Base-by-base conservation (phyloP, 2,888 invertebrate genomes). In the Chrysolina oricalcia region DNA sequence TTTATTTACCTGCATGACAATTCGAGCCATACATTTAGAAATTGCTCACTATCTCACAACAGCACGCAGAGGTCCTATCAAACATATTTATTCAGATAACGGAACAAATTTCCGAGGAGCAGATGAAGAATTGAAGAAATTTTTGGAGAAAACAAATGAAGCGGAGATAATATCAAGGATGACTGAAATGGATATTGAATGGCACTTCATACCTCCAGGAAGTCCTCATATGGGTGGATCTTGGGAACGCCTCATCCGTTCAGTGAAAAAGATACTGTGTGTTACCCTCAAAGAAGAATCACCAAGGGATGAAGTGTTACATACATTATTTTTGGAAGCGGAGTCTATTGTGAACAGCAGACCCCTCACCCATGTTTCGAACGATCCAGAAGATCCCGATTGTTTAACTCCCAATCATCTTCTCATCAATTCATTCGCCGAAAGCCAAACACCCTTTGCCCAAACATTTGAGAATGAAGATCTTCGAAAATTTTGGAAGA, bases 381-480 rank as follows among this genome's bases (percentile, higher is more conserved):
- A 35, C 4, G 17, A 27, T 23, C 15, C 27, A 6, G 13, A n/a
- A 35, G 73, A 73, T 59, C 21, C 48, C 21, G 43, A 59, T n/a
- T 50, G 69, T 46, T 9, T 70, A 15, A 73, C 63, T 15, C 69
- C 70, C 19, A 73, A 73, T 43, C 73, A 70, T 48, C 59, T 70
- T 62, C 35, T n/a, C 46, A 46, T 8, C n/a, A n/a, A 1, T 46
- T 46, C 5, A n/a, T 46, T n/a, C n/a, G 5, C n/a, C 4, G n/a
- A 46, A 8, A n/a, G 17, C 11, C 27, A 27, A 27, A 27, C 27
- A 27, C 27, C 27, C 2, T 27, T 27, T 27, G 27, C 27, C 27
- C 27, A 27, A 27, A 27, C 27, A 27, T 27, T 27, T 27, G 2
- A 27, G 5, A 17, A 35, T 2, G 6, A 63, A 21, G 35, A 63